Conservation (phyloP, 2,797 vertebrate species). For the Vipera ursinii region DNA sequence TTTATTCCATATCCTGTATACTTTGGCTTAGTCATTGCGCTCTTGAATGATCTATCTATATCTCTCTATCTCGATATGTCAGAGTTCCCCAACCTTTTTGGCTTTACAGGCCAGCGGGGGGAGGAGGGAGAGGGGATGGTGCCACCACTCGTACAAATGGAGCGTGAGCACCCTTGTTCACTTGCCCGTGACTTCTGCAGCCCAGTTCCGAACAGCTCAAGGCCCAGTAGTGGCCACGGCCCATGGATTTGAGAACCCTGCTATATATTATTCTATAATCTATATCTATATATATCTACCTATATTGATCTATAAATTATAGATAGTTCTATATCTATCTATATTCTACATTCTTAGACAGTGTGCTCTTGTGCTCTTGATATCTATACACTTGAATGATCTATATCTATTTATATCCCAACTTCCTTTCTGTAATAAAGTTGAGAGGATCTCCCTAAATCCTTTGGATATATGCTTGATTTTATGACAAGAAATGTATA, state of each 20-base stretch:
- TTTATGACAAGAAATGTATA: neutral
- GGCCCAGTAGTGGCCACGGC: too few relatives aligned
- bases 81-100: too few relatives aligned
- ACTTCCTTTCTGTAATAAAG: neutral
- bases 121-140: too few relatives aligned
- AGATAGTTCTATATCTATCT: neutral
- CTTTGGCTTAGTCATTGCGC: neutral
- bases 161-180: too few relatives aligned
- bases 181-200: too few relatives aligned
- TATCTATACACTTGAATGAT: neutral
- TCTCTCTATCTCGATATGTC: neutral
- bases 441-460: neutral
- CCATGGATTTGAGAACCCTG: too few relatives aligned
- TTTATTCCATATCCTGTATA: neutral
- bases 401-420: neutral
- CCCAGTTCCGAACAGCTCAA: too few relatives aligned
- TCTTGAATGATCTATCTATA: neutral
- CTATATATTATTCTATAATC: neutral
- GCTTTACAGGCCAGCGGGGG: too few relatives aligned
- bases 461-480: neutral
- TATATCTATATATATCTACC: neutral
- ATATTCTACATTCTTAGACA: neutral
- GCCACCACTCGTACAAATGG: too few relatives aligned
- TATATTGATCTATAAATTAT: neutral
- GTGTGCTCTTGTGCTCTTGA: neutral